Base-by-base conservation (phyloP, 2,888 invertebrate species). In the Cactoblastis cactorum region DNA sequence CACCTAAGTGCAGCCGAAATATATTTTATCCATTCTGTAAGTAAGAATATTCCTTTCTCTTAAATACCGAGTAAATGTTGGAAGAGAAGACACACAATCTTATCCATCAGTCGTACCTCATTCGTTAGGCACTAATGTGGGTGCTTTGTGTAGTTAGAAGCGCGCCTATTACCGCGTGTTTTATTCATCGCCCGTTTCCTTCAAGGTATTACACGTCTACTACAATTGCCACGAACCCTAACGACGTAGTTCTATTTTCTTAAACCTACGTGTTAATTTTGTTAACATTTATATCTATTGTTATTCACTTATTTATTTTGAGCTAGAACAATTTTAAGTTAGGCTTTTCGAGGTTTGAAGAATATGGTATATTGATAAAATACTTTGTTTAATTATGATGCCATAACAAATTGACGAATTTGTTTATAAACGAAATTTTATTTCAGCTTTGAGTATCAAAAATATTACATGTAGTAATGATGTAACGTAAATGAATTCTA, bases 21-120 rank as follows among this genome's bases (percentile, higher is more conserved):
- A 79, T 82, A 80, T 80, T 81, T 80, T 72, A 80, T 79, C 76
- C 76, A 74, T 77, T 80, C 77, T 75, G 77, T 72, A 76, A 80
- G 82, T n/a, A n/a, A n/a, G n/a, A n/a, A 83, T 87, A 87, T 85
- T 81, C 80, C 81, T 83, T 83, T 77, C 82, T 77, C 74, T 75
- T 83, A 77, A 83, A 81, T 75, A 81, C 72, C 65, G 70, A 71
- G 72, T 72, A 75, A 80, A 77, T 73, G 71, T 67, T 54, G 70
- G 71, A 70, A 71, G 70, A 76, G 67, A 69, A 71, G 68, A 71
- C 65, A 69, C 65, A 81, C 80, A 83, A 85, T 80, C 77, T 81
- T 83, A 86, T 83, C 80, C 81, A 83, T 83, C 82, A 83, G 71
- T 62, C 67, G 69, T 71, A 69, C 73, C 69, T 74, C 77, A 78